Evolutionary conservation across 2,797 vertebrate genomes (phyloP), one percentile per base, ranked within the genome.

Genomic region (Numenius phaeopus): DNA sequence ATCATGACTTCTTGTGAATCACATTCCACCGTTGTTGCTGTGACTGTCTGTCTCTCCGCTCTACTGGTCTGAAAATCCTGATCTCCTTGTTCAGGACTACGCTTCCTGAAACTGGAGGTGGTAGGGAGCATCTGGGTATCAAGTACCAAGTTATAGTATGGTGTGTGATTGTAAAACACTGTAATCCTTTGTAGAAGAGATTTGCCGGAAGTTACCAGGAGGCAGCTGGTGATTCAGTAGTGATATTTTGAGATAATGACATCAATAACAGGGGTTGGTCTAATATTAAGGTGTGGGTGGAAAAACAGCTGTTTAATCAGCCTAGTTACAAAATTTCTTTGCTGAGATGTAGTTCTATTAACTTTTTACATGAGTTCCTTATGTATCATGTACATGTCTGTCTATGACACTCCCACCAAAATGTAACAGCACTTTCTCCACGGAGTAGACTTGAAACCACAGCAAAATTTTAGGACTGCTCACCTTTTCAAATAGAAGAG

Each of bases 91-190:
- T 66, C 75, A 77, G 69, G 29, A 18, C 34, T 50, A 24, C 0
- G 0, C 21, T 49, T 71, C 55, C 55, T 50, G 59, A 70, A 2
- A 2, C 32, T 12, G 17, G 34, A 16, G 29, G 9, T 64, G 42
- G 12, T 7, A 12, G 59, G 42, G 34, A 85, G 44, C 2, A 1
- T 15, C 50, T 62, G 69, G 32, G 20, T 75, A 5, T 40, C 34
- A 9, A 7, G n/a, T 30, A 42, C 9, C 14, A 4, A 26, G 3
- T n/a, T 46, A 4, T 0, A 39, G 24, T 18, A 4, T 20, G 17
- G 23, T 24, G 1, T 58, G 44, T 5, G 5, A 4, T 17, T 77
- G 46, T 50, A 24, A 72, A 87, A 21, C 34, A 39, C 18, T 8
- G 32, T 40, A n/a, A 77, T 42, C 10, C 64, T 62, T 29, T 40